Evolutionary conservation across 2,888 invertebrate genomes (phyloP).

Genomic region (Cosmia pyralina): DNA sequence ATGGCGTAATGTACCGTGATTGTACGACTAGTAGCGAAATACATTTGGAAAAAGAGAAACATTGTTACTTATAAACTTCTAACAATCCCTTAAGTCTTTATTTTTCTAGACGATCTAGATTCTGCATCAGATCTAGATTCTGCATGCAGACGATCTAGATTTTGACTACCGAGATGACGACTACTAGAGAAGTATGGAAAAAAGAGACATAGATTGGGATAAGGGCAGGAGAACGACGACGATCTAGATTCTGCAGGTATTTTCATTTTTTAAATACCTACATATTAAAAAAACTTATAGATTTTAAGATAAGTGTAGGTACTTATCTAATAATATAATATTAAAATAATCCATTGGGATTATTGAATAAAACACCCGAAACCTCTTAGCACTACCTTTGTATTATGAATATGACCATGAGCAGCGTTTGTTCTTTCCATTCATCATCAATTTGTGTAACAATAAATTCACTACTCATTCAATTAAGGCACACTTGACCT

Average conservation of each 20-base stretch:
- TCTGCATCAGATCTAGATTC: too few relatives aligned
- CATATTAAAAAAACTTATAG: too few relatives aligned
- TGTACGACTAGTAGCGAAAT: slow-evolving; percentile 27
- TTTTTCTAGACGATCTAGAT: background rate
- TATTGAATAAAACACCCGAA: background rate
- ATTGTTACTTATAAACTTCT: slow-evolving; percentile 12
- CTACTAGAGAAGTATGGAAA: too few relatives aligned
- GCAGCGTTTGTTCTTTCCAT: background rate
- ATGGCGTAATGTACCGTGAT: slow-evolving; percentile 52
- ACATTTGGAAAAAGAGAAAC: slow-evolving; percentile 27
- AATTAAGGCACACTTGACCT: background rate
- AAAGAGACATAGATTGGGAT: too few relatives aligned
- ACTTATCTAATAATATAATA: background rate
- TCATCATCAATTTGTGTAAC: background rate
- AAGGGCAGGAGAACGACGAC: too few relatives aligned
- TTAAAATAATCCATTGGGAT: too few relatives aligned
- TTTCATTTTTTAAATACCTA: too few relatives aligned
- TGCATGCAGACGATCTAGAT: too few relatives aligned
- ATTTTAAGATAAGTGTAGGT: background rate
- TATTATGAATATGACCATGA: background rate
- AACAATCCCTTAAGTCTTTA: background rate
- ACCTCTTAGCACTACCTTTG: background rate
- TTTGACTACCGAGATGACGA: too few relatives aligned
- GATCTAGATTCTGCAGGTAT: background rate
- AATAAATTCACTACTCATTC: background rate